Conservation (phyloP, 2,797 vertebrate species). For the Hyperoplus lanceolatus region DNA sequence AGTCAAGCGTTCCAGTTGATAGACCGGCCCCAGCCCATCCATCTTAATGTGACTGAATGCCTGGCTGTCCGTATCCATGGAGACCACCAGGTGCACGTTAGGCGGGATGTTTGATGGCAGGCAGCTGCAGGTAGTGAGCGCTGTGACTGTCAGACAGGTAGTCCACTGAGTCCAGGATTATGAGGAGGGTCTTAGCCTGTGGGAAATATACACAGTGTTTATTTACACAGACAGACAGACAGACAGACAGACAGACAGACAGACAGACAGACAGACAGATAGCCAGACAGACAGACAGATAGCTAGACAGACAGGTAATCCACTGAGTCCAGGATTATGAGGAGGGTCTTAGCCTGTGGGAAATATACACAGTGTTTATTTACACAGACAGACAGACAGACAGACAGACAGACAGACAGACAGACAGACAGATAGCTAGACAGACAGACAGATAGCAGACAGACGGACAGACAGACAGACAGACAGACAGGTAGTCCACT, state of each 20-base stretch:
- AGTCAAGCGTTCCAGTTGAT: slow-evolving; percentile 80
- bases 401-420: too few species aligned
- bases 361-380: too few species aligned
- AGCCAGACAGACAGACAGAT: too few species aligned
- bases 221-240: too few species aligned
- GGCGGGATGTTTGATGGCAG: slow-evolving; percentile 84
- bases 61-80: slow-evolving; percentile 69
- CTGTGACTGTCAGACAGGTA: slow-evolving; percentile 72
- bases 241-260: too few species aligned
- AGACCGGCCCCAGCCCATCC: slow-evolving; percentile 50
- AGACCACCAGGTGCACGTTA: slow-evolving; percentile 84
- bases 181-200: slow-evolving; percentile 76
- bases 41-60: slow-evolving; percentile 67
- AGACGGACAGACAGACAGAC: not conserved
- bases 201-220: too few species aligned
- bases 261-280: too few species aligned
- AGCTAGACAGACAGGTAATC: slow-evolving; percentile 80
- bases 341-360: slow-evolving; percentile 72
- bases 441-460: not conserved
- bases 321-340: slow-evolving; percentile 86
- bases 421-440: too few species aligned
- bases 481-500: slow-evolving; percentile 81
- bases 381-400: too few species aligned
- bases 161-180: slow-evolving; percentile 87
- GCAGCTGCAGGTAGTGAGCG: slow-evolving; percentile 79